Percentiles rank a stretch among this genome's conserved stretches.
Evolutionary conservation across 1,140 invertebrate species (phyloP).

Genomic region (Archegozetes longisetosus): DNA sequence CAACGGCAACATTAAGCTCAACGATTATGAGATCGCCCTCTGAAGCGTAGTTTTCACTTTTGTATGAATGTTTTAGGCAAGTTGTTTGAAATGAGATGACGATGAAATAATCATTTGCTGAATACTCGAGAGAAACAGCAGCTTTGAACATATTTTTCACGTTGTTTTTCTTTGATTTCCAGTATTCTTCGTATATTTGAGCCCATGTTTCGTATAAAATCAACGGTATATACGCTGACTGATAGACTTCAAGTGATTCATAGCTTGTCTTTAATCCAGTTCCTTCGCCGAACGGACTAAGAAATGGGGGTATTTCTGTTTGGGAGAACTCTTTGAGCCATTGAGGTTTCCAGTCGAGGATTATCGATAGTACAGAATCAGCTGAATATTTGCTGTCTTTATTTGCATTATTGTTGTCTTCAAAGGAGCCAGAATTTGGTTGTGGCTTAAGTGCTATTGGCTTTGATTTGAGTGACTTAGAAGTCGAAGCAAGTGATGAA

Average conservation of each 20-base stretch:
- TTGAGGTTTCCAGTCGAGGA: background rate
- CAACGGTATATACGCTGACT: slow-evolving; percentile 1
- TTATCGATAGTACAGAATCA: background rate
- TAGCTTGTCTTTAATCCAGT: background rate
- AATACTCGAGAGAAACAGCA: background rate
- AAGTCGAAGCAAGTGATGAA: background rate
- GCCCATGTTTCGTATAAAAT: background rate
- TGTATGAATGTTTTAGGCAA: background rate
- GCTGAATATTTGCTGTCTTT: background rate
- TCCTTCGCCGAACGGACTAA: background rate
- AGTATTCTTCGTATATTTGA: slow-evolving; percentile 2
- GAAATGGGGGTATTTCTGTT: background rate
- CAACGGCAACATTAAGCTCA: background rate
- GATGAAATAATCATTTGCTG: background rate
- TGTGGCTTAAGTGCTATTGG: background rate
- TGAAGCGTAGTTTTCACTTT: background rate
- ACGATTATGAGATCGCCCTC: background rate
- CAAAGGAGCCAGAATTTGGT: no score
- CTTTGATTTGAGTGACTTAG: background rate
- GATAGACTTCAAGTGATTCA: background rate
- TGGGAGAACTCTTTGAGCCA: background rate
- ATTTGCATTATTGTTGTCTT: background rate
- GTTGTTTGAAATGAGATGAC: background rate
- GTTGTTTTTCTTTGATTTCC: background rate
- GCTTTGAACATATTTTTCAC: background rate